Evolutionary conservation across 2,113 vertebrate species (phyloP), one percentile per base, ranked within the genome.

Genomic region (Pollachius pollachius): DNA sequence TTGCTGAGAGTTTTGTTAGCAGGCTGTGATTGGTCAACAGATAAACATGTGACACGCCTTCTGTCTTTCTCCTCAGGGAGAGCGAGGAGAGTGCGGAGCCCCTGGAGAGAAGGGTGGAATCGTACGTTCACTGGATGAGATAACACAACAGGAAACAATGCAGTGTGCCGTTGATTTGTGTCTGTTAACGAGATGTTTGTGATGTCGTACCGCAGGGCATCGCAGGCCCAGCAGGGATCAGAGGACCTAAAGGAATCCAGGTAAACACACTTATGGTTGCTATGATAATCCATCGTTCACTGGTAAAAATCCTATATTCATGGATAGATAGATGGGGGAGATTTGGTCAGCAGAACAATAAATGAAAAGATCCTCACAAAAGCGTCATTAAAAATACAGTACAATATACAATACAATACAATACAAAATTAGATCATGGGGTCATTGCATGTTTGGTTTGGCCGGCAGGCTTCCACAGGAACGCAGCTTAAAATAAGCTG

Each of bases 51-150:
- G 64, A 34, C 41, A 79, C 70, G 70, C 8, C 21, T 52, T 65
- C 16, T 71, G 75, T 87, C 78, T 68, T 70, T 21, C 85, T 59
- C 79, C 85, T 69, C 71, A 96, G 94, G 94, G 94, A 30, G 92
- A 91, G 76, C 86, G 78, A 81, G 95, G 95, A 87, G 91, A 95
- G 74, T 95, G 95, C 81, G 95, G 95, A 8, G 75, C 92, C 62
- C 93, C 93, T 11, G 96, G 95, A 75, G 78, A 81, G 72, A 96
- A 94, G 87, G 95, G 95, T 69, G 91, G 94, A 79, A 82, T 60
- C 72, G 95, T 95, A 94, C 79, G 92, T 62, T 18, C 21, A 65
- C 21, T 25, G 15, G 54, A 54, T 62, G 75, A 79, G 67, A 65
- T 52, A 48, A 12, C 8, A 48, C 5, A 12, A 13, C 11, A 9